These are phyloP conservation scores for Eilema depressum DNA, from an alignment of 2,888 invertebrate species.

Conservation along the genomic window DNA sequence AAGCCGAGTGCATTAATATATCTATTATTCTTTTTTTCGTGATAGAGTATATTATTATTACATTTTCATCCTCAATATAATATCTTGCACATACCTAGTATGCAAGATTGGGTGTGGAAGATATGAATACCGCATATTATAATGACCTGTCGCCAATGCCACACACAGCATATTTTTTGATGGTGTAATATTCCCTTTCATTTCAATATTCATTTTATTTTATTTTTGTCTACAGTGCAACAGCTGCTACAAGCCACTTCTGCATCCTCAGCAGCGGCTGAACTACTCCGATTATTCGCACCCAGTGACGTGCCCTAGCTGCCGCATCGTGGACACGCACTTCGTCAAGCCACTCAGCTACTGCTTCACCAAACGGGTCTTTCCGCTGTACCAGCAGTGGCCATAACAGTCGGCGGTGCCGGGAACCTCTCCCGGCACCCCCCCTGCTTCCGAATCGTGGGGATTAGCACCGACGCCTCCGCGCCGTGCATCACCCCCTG, in stretches of 20 bases:
- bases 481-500: conserved; percentile 78
- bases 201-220: neutral
- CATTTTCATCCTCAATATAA: no score
- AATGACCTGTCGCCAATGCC: neutral
- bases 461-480: conserved; percentile 76
- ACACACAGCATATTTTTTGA: neutral
- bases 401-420: conserved; percentile 95
- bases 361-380: conserved; percentile 93
- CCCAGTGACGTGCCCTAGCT: conserved; percentile 96
- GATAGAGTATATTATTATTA: no score
- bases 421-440: conserved; percentile 87
- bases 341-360: conserved; percentile 96
- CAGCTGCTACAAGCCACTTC: conserved; percentile 95
- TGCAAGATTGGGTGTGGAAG: no score
- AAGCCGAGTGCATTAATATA: no score
- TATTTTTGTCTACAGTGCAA: conserved; percentile 91
- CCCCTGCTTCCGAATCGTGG: conserved; percentile 74
- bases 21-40: no score
- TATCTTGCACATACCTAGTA: no score
- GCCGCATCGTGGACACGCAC: conserved; percentile 96
- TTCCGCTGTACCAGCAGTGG: conserved; percentile 91
- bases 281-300: conserved; percentile 98
- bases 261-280: conserved; percentile 94
- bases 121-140: no score
- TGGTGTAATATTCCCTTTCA: neutral